phyloP scores from a whole-genome alignment of 2,797 vertebrate genomes.

The Champsocephalus gunnari region DNA sequence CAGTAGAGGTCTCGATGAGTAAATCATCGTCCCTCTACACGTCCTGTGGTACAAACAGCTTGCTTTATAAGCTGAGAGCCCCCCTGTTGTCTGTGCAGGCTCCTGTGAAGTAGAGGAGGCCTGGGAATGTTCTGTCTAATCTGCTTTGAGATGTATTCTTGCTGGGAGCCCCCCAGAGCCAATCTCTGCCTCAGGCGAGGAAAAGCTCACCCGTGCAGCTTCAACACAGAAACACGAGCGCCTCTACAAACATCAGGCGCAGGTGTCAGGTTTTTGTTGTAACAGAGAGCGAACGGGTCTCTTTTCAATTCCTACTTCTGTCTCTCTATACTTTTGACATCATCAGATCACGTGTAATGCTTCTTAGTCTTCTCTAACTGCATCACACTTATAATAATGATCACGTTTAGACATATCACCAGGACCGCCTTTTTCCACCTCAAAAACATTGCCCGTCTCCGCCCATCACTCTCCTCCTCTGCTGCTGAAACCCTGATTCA shows the following conservation, averaged over 20 bases:
- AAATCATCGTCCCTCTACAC: slow-evolving; percentile 7
- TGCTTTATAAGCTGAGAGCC: slow-evolving; percentile 22
- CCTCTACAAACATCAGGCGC: slow-evolving; percentile 64
- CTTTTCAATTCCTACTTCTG: slow-evolving; percentile 14
- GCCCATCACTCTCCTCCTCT: too few relatives aligned
- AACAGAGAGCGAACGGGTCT: slow-evolving; percentile 38
- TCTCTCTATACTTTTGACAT: background rate
- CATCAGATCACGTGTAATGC: background rate
- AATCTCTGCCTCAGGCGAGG: slow-evolving; percentile 52
- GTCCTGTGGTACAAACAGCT: slow-evolving; percentile 14
- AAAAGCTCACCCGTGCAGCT: slow-evolving; percentile 43
- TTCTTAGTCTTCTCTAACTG: background rate
- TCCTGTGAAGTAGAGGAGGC: slow-evolving; percentile 59
- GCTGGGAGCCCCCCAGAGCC: slow-evolving; percentile 41
- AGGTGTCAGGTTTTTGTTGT: slow-evolving; percentile 43
- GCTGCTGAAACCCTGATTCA: too few relatives aligned
- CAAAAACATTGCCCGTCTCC: too few relatives aligned
- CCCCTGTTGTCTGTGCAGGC: slow-evolving; percentile 38
- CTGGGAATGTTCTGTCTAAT: slow-evolving; percentile 73
- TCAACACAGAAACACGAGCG: slow-evolving; percentile 53
- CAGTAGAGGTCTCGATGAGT: slow-evolving; percentile 38
- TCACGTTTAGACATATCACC: background rate
- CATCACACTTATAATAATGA: slow-evolving; percentile 1
- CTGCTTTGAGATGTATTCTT: slow-evolving; percentile 62
- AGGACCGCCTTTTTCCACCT: too few relatives aligned